Evolutionary conservation across 2,888 invertebrate genomes (phyloP).

Genomic region (Tiliacea citrago): DNA sequence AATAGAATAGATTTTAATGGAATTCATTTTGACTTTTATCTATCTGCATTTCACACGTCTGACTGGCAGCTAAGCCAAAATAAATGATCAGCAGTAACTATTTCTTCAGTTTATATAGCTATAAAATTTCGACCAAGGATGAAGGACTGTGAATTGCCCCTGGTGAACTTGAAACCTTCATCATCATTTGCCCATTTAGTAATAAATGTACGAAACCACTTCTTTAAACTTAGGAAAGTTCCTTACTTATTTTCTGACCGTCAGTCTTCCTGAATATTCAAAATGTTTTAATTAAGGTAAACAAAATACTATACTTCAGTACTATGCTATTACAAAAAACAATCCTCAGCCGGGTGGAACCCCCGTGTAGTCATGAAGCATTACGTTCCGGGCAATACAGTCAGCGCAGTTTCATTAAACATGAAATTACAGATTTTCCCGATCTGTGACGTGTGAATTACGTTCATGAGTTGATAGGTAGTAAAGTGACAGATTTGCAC

Average conservation of each 20-base stretch:
- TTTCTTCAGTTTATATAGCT: too few relatives aligned
- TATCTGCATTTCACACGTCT: not conserved
- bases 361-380: too few relatives aligned
- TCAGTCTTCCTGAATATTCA: not conserved
- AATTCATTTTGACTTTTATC: not conserved
- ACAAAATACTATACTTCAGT: not conserved
- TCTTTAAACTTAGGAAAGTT: not conserved
- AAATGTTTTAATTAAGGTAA: not conserved
- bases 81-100: too few relatives aligned
- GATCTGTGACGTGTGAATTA: not conserved
- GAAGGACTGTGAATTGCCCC: too few relatives aligned
- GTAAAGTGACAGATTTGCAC: not conserved
- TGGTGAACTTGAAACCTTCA: not conserved
- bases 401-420: not conserved
- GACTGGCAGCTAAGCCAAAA: not conserved
- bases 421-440: conserved; percentile 1
- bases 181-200: not conserved
- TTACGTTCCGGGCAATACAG: not conserved
- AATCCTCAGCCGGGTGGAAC: too few relatives aligned
- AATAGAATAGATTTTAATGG: not conserved
- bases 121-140: not conserved
- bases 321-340: not conserved
- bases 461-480: not conserved
- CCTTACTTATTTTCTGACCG: not conserved
- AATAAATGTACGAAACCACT: not conserved